phyloP scores from a whole-genome alignment of 2,113 vertebrate species.

The Ammodytes marinus region DNA sequence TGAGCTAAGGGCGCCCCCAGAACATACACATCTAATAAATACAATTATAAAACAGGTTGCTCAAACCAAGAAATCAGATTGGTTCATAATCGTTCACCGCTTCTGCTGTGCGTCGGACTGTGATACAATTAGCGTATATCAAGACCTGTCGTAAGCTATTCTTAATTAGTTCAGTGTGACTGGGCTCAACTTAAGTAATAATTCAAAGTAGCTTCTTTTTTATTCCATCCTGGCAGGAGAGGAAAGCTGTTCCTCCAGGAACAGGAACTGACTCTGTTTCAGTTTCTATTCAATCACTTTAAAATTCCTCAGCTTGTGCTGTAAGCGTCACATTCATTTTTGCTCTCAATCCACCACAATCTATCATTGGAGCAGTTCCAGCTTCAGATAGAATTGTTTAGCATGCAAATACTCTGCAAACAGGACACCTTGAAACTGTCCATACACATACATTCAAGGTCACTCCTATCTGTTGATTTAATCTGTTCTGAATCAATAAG shows the following conservation, averaged over 20 bases:
- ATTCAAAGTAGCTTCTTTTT: neutral
- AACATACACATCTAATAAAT: too few relatives aligned
- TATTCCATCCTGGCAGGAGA: constrained; percentile 3
- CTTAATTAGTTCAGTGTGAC: neutral
- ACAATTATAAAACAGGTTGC: too few relatives aligned
- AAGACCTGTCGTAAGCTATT: too few relatives aligned
- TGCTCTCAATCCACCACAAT: constrained; percentile 13
- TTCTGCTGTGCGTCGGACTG: too few relatives aligned
- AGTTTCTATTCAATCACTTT: constrained; percentile 26
- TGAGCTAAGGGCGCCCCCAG: too few relatives aligned
- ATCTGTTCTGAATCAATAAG: constrained; percentile 69
- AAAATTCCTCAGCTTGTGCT: constrained; percentile 10
- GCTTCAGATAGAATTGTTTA: constrained; percentile 46
- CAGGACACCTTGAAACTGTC: constrained; percentile 49
- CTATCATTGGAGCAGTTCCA: constrained; percentile 52
- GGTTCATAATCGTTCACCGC: too few relatives aligned
- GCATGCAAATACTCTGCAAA: constrained; percentile 40
- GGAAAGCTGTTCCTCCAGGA: constrained; percentile 18
- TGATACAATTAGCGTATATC: too few relatives aligned
- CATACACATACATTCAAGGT: constrained; percentile 55
- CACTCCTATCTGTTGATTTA: constrained; percentile 45
- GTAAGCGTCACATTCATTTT: neutral
- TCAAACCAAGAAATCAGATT: too few relatives aligned
- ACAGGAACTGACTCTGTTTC: constrained; percentile 22
- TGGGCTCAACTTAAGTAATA: neutral